A percentile compares a stretch with the other conserved stretches of the same genome.
Conservation (phyloP, 2,888 invertebrate species). For the Sinopyrophorus schimmeli region DNA sequence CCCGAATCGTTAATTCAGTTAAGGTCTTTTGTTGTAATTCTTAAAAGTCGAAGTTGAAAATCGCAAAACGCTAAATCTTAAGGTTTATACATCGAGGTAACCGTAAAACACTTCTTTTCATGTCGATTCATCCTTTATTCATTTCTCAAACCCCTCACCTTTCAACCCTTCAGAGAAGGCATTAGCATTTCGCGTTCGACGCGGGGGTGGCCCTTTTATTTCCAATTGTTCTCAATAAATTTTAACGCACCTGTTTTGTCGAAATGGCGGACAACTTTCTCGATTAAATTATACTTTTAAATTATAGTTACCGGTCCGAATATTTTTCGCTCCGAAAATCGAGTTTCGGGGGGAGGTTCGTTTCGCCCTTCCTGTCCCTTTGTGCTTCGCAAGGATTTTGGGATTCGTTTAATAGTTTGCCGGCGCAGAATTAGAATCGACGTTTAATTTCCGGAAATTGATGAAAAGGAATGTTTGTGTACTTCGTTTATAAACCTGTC, state of each 20-base stretch:
- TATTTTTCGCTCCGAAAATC: slow-evolving; percentile 30
- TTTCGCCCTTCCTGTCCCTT: slow-evolving; percentile 18
- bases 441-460: slow-evolving; percentile 28
- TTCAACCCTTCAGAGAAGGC: slow-evolving; percentile 12
- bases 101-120: slow-evolving; percentile 14
- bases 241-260: slow-evolving; percentile 37
- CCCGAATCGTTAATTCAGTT: too few relatives aligned
- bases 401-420: slow-evolving; percentile 22
- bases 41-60: slow-evolving; percentile 6
- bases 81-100: slow-evolving; percentile 8
- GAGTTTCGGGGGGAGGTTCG: slow-evolving; percentile 29
- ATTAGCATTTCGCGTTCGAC: too few relatives aligned
- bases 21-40: too few relatives aligned
- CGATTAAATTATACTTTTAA: slow-evolving; percentile 42
- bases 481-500: slow-evolving; percentile 1
- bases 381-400: slow-evolving; percentile 13
- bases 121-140: slow-evolving; percentile 27
- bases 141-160: slow-evolving; percentile 19
- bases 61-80: slow-evolving; percentile 11
- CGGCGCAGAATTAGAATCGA: slow-evolving; percentile 22
- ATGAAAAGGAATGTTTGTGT: slow-evolving; percentile 6
- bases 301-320: slow-evolving; percentile 30
- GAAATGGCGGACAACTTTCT: slow-evolving; percentile 35
- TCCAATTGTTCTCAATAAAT: slow-evolving; percentile 33
- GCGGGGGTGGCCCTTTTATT: too few relatives aligned